A percentile compares a stretch with the other conserved stretches of the same genome.
These are phyloP conservation scores for Zophobas atratus DNA, from an alignment of 1,140 invertebrate species.

Conservation along the genomic window DNA sequence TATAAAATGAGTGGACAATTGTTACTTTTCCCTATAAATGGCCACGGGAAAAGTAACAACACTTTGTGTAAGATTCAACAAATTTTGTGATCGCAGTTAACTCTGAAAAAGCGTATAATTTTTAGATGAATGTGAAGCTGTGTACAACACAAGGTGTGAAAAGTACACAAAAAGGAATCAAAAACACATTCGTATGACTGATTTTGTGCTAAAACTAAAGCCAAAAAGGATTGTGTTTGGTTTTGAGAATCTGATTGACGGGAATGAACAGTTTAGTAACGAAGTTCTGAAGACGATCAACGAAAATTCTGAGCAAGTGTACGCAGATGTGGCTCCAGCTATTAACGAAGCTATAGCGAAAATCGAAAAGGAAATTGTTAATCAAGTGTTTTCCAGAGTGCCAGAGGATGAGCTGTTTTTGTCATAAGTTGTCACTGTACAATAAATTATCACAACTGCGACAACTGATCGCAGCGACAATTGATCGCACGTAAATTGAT, in stretches of 20 bases:
- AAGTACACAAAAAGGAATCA: background rate
- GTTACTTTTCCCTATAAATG: conserved; percentile 20
- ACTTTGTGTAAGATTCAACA: background rate
- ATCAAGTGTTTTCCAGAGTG: conserved; percentile 25
- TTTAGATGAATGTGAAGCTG: conserved; percentile 3
- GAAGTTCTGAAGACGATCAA: conserved; percentile 39
- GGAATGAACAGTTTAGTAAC: conserved; percentile 28
- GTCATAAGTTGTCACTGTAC: background rate
- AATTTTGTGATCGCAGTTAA: background rate
- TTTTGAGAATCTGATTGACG: conserved; percentile 40
- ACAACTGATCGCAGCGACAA: too few relatives aligned
- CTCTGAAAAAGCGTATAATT: background rate
- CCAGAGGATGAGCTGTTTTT: conserved; percentile 37
- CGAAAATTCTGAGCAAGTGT: conserved; percentile 30
- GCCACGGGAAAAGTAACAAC: conserved; percentile 9
- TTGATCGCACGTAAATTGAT: too few relatives aligned
- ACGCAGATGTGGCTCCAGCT: conserved; percentile 6
- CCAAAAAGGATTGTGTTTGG: conserved; percentile 35
- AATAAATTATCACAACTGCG: too few relatives aligned
- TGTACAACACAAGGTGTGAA: conserved; percentile 28
- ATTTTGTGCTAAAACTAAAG: conserved; percentile 10
- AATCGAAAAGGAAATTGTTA: conserved; percentile 13
- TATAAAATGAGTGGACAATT: conserved; percentile 49
- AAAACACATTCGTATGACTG: background rate
- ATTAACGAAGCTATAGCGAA: background rate